phyloP scores from a whole-genome alignment of 53 echinoderm and acorn worm species.

The Astropecten irregularis region DNA sequence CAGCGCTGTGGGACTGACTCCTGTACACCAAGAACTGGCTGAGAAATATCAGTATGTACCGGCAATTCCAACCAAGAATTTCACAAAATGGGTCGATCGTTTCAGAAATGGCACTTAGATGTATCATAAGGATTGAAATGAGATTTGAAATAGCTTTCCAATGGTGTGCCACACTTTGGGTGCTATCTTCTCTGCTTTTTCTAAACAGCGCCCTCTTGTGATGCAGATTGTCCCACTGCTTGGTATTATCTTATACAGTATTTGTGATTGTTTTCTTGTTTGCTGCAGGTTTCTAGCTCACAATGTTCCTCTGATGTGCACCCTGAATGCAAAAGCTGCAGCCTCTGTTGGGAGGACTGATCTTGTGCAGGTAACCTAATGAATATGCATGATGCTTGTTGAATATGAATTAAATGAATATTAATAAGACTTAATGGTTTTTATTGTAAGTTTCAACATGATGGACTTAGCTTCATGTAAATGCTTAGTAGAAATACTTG shows the following conservation, averaged over 20 bases:
- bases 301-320: conserved; percentile 86
- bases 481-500: no score
- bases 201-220: no score
- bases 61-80: background rate
- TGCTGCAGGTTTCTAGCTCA: conserved; percentile 65
- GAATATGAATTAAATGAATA: background rate
- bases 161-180: no score
- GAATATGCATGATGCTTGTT: background rate
- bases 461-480: no score
- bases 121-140: background rate
- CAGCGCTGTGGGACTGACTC: conserved; percentile 81
- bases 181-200: no score
- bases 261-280: background rate
- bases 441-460: no score
- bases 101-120: no score
- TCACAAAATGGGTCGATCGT: no score
- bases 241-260: no score
- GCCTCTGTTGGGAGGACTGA: conserved; percentile 86
- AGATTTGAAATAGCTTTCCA: no score
- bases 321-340: conserved; percentile 83
- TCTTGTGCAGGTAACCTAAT: conserved; percentile 75
- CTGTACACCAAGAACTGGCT: conserved; percentile 88
- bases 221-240: no score
- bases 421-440: no score
- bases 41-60: conserved; percentile 88